Evolutionary conservation across 1,140 invertebrate species (phyloP).

Genomic region (Bombus consobrinus): DNA sequence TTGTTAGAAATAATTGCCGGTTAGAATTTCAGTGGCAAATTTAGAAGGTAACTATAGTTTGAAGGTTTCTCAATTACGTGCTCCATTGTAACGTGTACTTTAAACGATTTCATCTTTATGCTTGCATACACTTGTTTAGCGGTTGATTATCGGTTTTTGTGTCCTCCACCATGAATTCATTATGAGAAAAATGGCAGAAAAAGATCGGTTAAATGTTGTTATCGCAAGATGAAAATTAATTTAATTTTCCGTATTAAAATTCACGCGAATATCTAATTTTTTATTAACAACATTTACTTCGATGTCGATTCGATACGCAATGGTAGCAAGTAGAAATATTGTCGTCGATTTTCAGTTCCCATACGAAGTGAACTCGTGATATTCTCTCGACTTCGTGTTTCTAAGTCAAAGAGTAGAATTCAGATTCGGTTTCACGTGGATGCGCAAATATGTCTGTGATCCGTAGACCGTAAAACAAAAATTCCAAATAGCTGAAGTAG

Average conservation of each 20-base stretch:
- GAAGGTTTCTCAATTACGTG: neutral
- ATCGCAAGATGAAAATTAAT: neutral
- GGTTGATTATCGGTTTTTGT: neutral
- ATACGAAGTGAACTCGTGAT: neutral
- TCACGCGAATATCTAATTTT: neutral
- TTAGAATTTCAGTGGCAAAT: neutral
- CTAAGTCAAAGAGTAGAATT: neutral
- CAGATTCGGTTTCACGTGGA: neutral
- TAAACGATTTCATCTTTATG: neutral
- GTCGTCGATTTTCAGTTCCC: no score
- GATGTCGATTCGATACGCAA: no score
- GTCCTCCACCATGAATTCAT: neutral
- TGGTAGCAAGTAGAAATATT: no score
- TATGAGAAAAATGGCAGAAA: neutral
- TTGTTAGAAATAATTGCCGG: neutral
- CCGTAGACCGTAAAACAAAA: constrained; percentile 26
- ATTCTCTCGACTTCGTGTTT: neutral
- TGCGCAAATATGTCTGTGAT: constrained; percentile 1
- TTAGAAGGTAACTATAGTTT: neutral
- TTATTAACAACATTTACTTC: neutral
- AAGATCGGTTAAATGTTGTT: neutral
- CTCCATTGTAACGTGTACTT: neutral
- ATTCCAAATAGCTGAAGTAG: constrained; percentile 1
- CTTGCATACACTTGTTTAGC: neutral
- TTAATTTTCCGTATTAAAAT: neutral